phyloP scores from a whole-genome alignment of 2,888 invertebrate genomes.

The Ennomos erosarius region DNA sequence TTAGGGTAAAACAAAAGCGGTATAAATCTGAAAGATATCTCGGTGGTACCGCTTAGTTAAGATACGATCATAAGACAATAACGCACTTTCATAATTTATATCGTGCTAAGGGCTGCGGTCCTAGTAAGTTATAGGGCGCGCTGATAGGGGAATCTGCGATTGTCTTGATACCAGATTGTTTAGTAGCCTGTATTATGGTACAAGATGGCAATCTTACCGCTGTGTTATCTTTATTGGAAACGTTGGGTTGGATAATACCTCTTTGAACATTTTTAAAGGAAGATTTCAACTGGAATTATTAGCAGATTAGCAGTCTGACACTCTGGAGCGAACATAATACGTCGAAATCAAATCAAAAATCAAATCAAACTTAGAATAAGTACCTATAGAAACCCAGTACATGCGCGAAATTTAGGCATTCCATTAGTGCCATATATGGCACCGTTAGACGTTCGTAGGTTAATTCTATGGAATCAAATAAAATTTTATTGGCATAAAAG shows the following conservation, averaged over 20 bases:
- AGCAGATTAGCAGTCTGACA: too few species aligned
- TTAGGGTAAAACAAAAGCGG: slow-evolving; percentile 43
- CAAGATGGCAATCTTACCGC: slow-evolving; percentile 17
- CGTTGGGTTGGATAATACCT: not conserved
- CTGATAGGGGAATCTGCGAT: slow-evolving; percentile 19
- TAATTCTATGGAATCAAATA: too few species aligned
- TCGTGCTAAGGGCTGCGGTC: slow-evolving; percentile 65
- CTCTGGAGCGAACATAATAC: too few species aligned
- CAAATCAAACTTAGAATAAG: too few species aligned
- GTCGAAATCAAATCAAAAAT: too few species aligned
- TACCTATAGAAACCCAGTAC: too few species aligned
- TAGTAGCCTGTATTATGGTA: slow-evolving; percentile 20
- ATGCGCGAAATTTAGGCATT: too few species aligned
- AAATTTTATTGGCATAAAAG: too few species aligned
- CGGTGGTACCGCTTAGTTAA: slow-evolving; percentile 61
- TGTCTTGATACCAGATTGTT: slow-evolving; percentile 20
- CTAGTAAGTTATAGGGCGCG: slow-evolving; percentile 11
- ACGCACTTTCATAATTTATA: slow-evolving; percentile 73
- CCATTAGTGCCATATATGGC: too few species aligned
- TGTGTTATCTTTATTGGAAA: slow-evolving; percentile 19
- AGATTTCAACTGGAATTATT: too few species aligned
- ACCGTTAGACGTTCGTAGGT: too few species aligned
- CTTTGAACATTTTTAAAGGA: too few species aligned
- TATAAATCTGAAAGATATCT: slow-evolving; percentile 61
- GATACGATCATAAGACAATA: slow-evolving; percentile 78